Evolutionary conservation across 2,888 invertebrate species (phyloP).

Genomic region (Machimus atricapillus): DNA sequence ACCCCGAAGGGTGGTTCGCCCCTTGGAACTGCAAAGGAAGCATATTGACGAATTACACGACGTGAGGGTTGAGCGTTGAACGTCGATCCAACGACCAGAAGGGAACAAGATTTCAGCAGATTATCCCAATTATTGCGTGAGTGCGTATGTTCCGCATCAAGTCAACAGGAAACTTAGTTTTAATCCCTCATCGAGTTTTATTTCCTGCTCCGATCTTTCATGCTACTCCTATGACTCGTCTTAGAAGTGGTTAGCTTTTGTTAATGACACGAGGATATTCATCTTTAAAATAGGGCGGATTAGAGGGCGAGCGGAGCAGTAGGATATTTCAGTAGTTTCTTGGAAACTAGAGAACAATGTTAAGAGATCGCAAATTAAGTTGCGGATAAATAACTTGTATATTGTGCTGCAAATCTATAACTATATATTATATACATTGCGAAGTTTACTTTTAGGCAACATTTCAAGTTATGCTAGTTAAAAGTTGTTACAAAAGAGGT

Average conservation of each 20-base stretch:
- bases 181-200: background rate
- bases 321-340: background rate
- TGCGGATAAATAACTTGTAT: too few species aligned
- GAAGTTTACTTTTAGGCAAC: too few species aligned
- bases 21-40: background rate
- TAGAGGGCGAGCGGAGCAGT: too few species aligned
- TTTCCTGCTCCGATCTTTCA: background rate
- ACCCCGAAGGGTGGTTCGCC: background rate
- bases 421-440: too few species aligned
- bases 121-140: conserved; percentile 47
- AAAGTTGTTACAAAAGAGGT: too few species aligned
- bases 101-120: conserved; percentile 45
- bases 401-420: too few species aligned
- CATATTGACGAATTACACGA: conserved; percentile 14
- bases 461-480: too few species aligned
- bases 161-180: background rate
- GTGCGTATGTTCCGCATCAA: background rate
- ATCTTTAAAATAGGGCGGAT: background rate
- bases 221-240: background rate
- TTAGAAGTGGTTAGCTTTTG: background rate
- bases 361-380: too few species aligned
- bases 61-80: background rate
- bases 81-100: conserved; percentile 33
- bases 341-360: too few species aligned
- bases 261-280: background rate